These are phyloP conservation scores for Uropetala carovei DNA, from an alignment of 2,888 invertebrate species.

Conservation along the genomic window DNA sequence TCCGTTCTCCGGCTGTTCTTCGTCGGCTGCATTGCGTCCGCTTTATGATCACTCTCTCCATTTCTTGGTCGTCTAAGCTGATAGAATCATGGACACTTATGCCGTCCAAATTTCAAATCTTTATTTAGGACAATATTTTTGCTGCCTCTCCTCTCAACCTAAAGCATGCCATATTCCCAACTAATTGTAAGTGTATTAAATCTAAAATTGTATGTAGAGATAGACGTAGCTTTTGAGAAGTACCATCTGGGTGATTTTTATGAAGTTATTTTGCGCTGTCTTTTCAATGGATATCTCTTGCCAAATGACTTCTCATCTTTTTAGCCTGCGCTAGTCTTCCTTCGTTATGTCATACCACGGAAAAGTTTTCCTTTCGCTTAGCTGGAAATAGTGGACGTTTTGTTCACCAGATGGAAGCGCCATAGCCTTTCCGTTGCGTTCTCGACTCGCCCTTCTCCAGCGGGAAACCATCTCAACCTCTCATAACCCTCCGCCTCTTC, in stretches of 20 bases:
- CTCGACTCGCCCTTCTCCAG: slow-evolving; percentile 39
- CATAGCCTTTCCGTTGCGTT: slow-evolving; percentile 54
- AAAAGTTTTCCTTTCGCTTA: slow-evolving; percentile 41
- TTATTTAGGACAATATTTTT: no score
- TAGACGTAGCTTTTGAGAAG: no score
- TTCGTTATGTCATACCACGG: slow-evolving; percentile 17
- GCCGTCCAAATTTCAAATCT: no score
- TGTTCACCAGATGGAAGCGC: slow-evolving; percentile 61
- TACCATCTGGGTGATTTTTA: no score
- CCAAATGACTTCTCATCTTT: neutral
- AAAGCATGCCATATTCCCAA: no score
- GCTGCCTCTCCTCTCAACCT: no score
- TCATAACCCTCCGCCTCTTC: neutral
- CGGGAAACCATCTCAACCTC: neutral
- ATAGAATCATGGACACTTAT: no score
- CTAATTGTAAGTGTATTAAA: no score
- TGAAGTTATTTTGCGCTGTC: neutral
- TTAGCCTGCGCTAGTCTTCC: neutral
- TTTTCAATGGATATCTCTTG: neutral
- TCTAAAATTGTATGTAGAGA: no score
- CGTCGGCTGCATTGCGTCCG: neutral
- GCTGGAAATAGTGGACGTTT: slow-evolving; percentile 47
- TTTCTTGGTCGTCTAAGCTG: no score
- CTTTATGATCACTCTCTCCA: no score
- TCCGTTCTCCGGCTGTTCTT: neutral